Conservation (phyloP, 2,113 vertebrate species). For the Lophura nycthemera region DNA sequence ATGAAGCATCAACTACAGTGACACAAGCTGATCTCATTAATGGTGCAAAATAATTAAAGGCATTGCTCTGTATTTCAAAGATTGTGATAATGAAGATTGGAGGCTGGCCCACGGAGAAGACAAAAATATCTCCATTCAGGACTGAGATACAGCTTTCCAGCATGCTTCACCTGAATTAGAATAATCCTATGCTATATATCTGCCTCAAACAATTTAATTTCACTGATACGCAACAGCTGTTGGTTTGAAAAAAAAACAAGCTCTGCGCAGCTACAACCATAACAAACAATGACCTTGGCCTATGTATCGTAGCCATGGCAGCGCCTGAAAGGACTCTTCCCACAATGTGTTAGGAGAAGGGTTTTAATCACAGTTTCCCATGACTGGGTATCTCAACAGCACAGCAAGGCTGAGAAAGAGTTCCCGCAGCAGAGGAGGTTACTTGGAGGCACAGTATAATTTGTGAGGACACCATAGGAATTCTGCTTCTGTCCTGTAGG, state of each 20-base stretch:
- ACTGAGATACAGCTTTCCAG: neutral
- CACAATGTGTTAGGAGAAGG: neutral
- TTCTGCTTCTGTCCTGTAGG: neutral
- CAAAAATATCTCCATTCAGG: neutral
- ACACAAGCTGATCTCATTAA: neutral
- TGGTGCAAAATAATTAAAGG: neutral
- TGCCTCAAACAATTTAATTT: conserved; percentile 40
- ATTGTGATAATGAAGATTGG: neutral
- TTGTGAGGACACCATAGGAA: neutral
- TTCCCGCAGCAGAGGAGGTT: neutral
- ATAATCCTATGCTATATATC: conserved; percentile 13
- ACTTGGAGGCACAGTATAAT: neutral
- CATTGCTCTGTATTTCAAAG: neutral
- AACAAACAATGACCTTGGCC: conserved; percentile 66
- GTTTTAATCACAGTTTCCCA: neutral
- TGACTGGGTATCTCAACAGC: neutral
- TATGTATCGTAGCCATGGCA: conserved; percentile 54
- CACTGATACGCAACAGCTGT: conserved; percentile 30
- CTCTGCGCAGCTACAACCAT: conserved; percentile 13
- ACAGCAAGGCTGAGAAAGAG: neutral
- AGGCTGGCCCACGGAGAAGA: neutral
- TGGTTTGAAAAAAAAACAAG: neutral
- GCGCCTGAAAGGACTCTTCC: conserved; percentile 53
- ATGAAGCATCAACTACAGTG: neutral
- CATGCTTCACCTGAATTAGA: conserved; percentile 4